A percentile compares a stretch with the other conserved stretches of the same genome.
Evolutionary conservation across 1,140 invertebrate genomes (phyloP).

Genomic region (Mactra quadrangularis): DNA sequence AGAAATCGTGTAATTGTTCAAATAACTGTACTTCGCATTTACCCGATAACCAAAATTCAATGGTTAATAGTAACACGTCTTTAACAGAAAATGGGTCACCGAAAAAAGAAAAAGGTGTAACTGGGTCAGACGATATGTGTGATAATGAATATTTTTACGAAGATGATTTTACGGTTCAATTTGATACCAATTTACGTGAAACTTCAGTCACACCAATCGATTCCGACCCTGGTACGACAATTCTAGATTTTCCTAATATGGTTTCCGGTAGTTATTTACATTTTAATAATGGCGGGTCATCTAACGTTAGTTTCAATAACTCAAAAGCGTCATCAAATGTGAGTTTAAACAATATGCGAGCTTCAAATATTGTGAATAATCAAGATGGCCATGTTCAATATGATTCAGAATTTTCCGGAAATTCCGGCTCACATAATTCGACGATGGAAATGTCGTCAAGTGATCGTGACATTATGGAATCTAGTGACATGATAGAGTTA

Average conservation of each 20-base stretch:
- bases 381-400: constrained; percentile 35
- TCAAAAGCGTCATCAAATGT: constrained; percentile 58
- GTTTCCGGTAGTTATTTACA: constrained; percentile 78
- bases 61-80: constrained; percentile 47
- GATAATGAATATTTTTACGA: constrained; percentile 81
- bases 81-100: constrained; percentile 41
- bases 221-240: constrained; percentile 50
- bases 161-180: constrained; percentile 81
- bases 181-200: constrained; percentile 77
- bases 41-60: constrained; percentile 26
- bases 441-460: constrained; percentile 80
- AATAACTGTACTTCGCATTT: constrained; percentile 38
- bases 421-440: constrained; percentile 70
- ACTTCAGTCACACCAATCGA: constrained; percentile 61
- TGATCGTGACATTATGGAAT: constrained; percentile 80
- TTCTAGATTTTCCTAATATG: constrained; percentile 74
- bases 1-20: constrained; percentile 44
- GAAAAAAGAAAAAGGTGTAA: constrained; percentile 33
- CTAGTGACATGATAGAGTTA: constrained; percentile 80
- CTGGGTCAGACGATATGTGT: constrained; percentile 39
- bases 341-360: constrained; percentile 64
- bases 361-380: constrained; percentile 52
- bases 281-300: constrained; percentile 69
- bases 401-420: constrained; percentile 77
- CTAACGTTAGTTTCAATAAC: constrained; percentile 61